phyloP scores from a whole-genome alignment of 2,113 vertebrate genomes.

The Grantiella picta region DNA sequence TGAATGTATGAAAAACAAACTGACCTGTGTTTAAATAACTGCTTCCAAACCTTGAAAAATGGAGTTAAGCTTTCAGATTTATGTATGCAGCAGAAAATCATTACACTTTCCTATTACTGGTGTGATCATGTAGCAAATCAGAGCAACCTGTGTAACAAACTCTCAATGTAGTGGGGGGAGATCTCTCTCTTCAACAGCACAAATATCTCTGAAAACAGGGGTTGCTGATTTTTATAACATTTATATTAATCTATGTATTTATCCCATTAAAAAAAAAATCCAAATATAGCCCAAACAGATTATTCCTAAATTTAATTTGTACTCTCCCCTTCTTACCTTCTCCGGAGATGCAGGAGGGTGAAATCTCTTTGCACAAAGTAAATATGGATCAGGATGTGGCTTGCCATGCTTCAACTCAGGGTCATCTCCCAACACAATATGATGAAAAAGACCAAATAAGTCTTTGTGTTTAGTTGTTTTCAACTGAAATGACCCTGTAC shows the following conservation, averaged over 20 bases:
- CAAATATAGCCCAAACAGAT: not conserved
- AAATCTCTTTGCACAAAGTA: slow-evolving; percentile 85
- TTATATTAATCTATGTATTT: not conserved
- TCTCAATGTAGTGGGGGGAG: not conserved
- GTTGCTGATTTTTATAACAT: not conserved
- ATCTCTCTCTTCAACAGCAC: not conserved
- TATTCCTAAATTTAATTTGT: not conserved
- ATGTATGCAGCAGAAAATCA: not conserved
- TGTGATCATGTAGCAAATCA: not conserved
- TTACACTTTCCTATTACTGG: not conserved
- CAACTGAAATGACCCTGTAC: slow-evolving; percentile 66
- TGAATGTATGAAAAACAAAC: not conserved
- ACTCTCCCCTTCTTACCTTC: slow-evolving; percentile 70
- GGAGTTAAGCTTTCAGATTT: not conserved
- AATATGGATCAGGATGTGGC: slow-evolving; percentile 86
- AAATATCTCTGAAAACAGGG: not conserved
- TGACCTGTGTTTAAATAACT: not conserved
- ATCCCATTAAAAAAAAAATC: not conserved
- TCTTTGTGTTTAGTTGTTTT: slow-evolving; percentile 82
- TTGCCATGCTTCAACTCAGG: slow-evolving; percentile 81
- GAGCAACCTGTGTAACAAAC: not conserved
- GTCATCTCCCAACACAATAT: slow-evolving; percentile 88
- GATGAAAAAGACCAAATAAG: slow-evolving; percentile 83
- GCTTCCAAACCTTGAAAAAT: not conserved
- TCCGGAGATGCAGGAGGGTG: slow-evolving; percentile 68